Evolutionary conservation across 92 coral and sea anemone species (phyloP), one percentile per base, ranked within the genome.

Genomic region (Isaurus tuberculatus): DNA sequence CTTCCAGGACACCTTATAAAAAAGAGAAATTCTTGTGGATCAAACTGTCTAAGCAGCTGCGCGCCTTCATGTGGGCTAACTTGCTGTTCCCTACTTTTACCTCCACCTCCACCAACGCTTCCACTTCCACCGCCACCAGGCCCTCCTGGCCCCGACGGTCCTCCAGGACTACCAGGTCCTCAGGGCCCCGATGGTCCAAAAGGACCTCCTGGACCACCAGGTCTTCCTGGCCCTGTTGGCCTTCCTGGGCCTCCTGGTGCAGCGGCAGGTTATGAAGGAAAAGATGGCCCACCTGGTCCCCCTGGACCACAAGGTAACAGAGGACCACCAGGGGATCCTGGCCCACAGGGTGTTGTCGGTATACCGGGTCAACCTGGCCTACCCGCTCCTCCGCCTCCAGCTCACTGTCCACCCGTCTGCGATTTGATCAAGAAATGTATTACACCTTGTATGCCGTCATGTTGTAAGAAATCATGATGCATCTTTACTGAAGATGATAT

Each of bases 121-220:
- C 81, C 81, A 0, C 81, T 66, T 4, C 69, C 51, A n/a, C 81
- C 81, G n/a, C 20, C 89, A 28, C 84, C 89, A n/a, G 92, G 92
- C 5, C 89, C 92, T 49, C 84, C 92, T 15, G 92, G 92, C 26
- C 80, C 89, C 15, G 92, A 89, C 48, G 92, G 92, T 43, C 87
- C 85, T 28, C 89, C 86, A 20, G 92, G 92, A 51, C 55, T 68
- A 70, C 79, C 89, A 63, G 92, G 92, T 15, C 92, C 89, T 5
- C 87, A 85, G 84, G 92, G 92, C 1, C 89, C 89, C 5, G 84
- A 89, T 66, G 92, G 92, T 49, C 92, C 92, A 66, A 89, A 89
- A 70, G 92, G 89, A 2, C 86, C 86, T 19, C 87, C 86, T 46
- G 92, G 92, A 19, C 92, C 92, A 0, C 89, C 86, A 0, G 92